These are phyloP conservation scores for Parascotia fuliginaria DNA, from an alignment of 2,888 invertebrate species.

Conservation along the genomic window DNA sequence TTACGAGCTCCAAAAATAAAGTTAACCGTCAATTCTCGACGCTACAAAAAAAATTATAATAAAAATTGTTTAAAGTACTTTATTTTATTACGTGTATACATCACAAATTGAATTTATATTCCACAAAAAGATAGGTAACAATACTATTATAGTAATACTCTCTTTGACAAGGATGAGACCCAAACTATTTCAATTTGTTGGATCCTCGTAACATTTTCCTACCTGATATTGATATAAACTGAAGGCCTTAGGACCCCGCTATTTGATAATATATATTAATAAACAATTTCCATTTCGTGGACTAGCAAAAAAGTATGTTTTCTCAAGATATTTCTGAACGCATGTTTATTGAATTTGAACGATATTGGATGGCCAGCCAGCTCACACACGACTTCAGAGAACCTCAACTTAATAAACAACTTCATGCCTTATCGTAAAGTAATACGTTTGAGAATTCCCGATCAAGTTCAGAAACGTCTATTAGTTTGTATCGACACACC, in stretches of 20 bases:
- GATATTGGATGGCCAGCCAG: conserved; percentile 36
- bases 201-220: no score
- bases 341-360: conserved; percentile 52
- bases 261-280: conserved; percentile 33
- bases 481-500: conserved; percentile 32
- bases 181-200: no score
- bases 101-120: no score
- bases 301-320: conserved; percentile 23
- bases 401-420: conserved; percentile 9
- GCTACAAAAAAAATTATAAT: no score
- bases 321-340: conserved; percentile 33
- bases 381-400: conserved; percentile 13
- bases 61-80: no score
- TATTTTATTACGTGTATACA: no score
- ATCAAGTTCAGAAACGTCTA: conserved; percentile 14
- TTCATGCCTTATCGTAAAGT: not conserved
- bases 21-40: no score
- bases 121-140: no score
- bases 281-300: conserved; percentile 32
- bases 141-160: no score
- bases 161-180: no score
- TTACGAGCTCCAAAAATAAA: no score
- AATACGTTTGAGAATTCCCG: conserved; percentile 4
- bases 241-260: not conserved
- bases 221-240: not conserved